phyloP scores from a whole-genome alignment of 92 coral and sea anemone species.

The Scolanthus callimorphus region DNA sequence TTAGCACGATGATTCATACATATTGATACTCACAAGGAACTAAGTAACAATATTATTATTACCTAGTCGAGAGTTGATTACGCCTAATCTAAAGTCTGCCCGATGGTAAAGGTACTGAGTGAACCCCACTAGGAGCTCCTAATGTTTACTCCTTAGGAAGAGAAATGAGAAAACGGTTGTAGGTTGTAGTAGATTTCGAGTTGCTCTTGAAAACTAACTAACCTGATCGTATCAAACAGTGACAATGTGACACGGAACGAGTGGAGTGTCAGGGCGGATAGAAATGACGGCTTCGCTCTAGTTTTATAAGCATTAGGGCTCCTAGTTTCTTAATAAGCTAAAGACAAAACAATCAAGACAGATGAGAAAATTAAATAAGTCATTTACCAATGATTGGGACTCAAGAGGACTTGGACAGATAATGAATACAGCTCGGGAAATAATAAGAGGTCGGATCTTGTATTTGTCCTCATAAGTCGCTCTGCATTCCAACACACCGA shows the following conservation, averaged over 20 bases:
- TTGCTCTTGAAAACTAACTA: too few relatives aligned
- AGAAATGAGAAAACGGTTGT: too few relatives aligned
- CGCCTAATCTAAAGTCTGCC: neutral
- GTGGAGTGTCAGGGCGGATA: too few relatives aligned
- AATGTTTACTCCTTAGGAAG: too few relatives aligned
- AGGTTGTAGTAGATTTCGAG: too few relatives aligned
- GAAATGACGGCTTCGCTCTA: neutral
- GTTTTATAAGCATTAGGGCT: constrained; percentile 4
- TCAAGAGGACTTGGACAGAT: constrained; percentile 24
- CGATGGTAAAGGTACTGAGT: neutral
- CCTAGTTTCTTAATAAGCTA: constrained; percentile 55
- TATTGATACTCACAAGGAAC: neutral
- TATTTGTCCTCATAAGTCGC: too few relatives aligned
- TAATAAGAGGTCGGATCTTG: constrained; percentile 39
- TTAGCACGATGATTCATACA: neutral
- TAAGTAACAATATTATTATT: too few relatives aligned
- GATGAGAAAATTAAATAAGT: constrained; percentile 83
- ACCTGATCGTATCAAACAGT: too few relatives aligned
- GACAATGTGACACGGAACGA: too few relatives aligned
- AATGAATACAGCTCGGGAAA: too few relatives aligned
- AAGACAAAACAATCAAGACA: constrained; percentile 83
- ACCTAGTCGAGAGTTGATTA: neutral
- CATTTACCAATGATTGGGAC: constrained; percentile 77
- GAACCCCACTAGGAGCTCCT: too few relatives aligned
- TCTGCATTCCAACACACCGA: constrained; percentile 31